phyloP scores from a whole-genome alignment of 2,113 vertebrate species.

The Athene noctua region DNA sequence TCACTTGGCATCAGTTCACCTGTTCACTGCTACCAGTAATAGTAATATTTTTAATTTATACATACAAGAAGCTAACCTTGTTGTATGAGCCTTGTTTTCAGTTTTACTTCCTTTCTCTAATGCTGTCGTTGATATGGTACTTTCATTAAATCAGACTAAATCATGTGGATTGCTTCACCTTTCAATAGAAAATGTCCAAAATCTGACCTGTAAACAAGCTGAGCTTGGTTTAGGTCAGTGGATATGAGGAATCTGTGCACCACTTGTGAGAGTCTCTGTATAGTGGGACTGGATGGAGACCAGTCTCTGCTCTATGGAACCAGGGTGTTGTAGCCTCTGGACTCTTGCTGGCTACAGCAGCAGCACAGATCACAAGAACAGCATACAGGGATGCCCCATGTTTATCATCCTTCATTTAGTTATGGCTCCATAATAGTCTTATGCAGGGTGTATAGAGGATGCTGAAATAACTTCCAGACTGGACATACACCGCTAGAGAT shows the following conservation, averaged over 20 bases:
- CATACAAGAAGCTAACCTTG: background rate
- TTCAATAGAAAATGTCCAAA: background rate
- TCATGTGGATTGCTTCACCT: background rate
- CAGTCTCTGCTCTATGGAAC: background rate
- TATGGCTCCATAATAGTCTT: rapidly evolving
- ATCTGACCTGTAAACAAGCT: background rate
- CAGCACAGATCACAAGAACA: background rate
- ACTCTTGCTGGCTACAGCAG: background rate
- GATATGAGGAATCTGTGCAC: background rate
- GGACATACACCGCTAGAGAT: background rate
- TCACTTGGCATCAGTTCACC: background rate
- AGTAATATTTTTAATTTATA: background rate
- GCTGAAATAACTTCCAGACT: background rate
- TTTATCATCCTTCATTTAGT: background rate
- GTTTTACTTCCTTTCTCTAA: background rate
- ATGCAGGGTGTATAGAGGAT: background rate
- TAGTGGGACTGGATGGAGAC: background rate
- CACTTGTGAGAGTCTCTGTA: background rate
- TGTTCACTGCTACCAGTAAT: background rate
- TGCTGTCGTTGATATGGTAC: background rate
- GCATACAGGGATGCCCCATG: background rate
- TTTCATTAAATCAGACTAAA: background rate
- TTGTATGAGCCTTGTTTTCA: background rate
- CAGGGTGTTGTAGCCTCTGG: background rate
- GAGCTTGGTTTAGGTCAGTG: background rate